phyloP scores from a whole-genome alignment of 2,888 invertebrate species.

The Willowsia nigromaculata region DNA sequence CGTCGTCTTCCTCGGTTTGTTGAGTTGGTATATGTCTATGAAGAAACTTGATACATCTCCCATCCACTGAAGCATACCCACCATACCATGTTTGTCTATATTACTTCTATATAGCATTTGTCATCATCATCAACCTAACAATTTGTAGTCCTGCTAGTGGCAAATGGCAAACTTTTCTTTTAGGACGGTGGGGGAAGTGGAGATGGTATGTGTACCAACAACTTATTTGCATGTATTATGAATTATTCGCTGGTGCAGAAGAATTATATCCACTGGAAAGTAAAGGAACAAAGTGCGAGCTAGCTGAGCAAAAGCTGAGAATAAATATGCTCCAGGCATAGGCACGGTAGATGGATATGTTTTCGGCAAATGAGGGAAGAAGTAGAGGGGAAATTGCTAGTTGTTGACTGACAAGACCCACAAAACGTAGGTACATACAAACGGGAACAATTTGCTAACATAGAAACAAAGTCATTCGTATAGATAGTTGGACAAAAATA shows the following conservation, averaged over 20 bases:
- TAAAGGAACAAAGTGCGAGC: not conserved
- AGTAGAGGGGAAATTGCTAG: conserved; percentile 1
- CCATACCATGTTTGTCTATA: not conserved
- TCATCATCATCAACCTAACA: not conserved
- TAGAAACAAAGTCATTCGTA: not conserved
- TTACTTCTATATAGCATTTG: not conserved
- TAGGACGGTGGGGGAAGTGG: not conserved
- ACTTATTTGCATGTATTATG: conserved; percentile 7
- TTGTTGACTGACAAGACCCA: conserved; percentile 24
- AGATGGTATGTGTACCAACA: not conserved
- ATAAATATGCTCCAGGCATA: not conserved
- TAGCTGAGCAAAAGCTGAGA: not conserved
- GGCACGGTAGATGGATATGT: not conserved
- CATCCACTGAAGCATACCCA: too few relatives aligned
- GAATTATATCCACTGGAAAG: not conserved
- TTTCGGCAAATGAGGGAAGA: not conserved
- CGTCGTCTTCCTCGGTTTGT: not conserved
- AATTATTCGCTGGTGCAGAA: not conserved
- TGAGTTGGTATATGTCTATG: not conserved
- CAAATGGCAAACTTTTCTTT: not conserved
- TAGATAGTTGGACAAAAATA: not conserved
- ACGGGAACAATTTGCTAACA: not conserved
- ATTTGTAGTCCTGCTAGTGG: not conserved
- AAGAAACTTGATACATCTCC: not conserved
- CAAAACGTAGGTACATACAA: not conserved